A percentile compares a stretch with the other conserved stretches of the same genome.
These are phyloP conservation scores for Paramuricea clavata DNA, from an alignment of 92 coral and sea anemone species.

Conservation along the genomic window DNA sequence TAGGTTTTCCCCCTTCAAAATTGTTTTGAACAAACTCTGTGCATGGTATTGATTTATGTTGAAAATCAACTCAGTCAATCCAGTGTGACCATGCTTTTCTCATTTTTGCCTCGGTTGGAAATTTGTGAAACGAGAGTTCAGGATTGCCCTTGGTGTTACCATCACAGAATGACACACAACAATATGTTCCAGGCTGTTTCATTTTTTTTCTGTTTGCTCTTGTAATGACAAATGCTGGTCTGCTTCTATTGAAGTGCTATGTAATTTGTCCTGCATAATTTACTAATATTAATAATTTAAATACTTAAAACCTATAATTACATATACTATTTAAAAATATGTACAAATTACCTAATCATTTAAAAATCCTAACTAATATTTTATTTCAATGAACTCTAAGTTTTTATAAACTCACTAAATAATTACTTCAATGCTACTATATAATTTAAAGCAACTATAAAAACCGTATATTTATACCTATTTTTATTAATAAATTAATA, in stretches of 20 bases:
- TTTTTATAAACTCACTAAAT: too few species aligned
- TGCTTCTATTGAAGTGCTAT: not conserved
- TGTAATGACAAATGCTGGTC: not conserved
- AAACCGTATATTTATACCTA: too few species aligned
- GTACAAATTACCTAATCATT: too few species aligned
- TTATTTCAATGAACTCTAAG: too few species aligned
- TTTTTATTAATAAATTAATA: too few species aligned
- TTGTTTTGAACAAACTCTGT: slow-evolving; percentile 38
- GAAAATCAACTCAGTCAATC: slow-evolving; percentile 19
- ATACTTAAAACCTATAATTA: too few species aligned
- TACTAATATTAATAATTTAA: not conserved
- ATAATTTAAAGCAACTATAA: too few species aligned
- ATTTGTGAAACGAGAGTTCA: slow-evolving; percentile 2
- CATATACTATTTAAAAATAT: too few species aligned
- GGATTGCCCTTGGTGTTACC: slow-evolving; percentile 5
- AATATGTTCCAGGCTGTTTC: not conserved
- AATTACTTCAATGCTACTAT: too few species aligned
- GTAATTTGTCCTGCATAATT: not conserved
- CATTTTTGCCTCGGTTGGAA: slow-evolving; percentile 16
- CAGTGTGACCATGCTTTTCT: not conserved
- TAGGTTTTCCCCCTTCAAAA: slow-evolving; percentile 25
- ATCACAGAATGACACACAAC: not conserved
- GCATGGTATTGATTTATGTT: slow-evolving; percentile 37
- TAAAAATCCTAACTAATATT: too few species aligned
- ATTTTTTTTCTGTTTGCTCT: not conserved